Evolutionary conservation across 2,113 vertebrate genomes (phyloP).

Genomic region (Melanerpes aurifrons): DNA sequence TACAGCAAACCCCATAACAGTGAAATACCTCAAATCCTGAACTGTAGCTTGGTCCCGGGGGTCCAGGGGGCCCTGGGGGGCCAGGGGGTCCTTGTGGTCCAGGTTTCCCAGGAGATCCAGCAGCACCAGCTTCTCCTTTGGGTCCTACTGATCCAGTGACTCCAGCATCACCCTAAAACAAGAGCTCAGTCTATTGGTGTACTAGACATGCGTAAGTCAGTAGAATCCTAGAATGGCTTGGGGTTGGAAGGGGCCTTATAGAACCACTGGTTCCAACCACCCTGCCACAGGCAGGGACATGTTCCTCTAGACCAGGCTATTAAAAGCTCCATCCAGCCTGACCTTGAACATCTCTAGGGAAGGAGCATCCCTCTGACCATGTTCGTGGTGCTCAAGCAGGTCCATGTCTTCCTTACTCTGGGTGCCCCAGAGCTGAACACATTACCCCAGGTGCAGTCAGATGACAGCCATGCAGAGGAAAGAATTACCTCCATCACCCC

Average conservation of each 20-base stretch:
- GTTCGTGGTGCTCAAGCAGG: background rate
- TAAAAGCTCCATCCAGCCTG: background rate
- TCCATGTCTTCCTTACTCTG: background rate
- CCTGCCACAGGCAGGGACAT: background rate
- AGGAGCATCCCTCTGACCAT: rapidly evolving
- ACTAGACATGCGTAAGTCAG: background rate
- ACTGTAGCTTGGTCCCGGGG: constrained; percentile 67
- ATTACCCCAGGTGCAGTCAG: background rate
- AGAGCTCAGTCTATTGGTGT: background rate
- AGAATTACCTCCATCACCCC: rapidly evolving
- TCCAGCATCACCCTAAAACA: constrained; percentile 86
- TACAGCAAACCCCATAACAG: background rate
- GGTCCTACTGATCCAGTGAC: constrained; percentile 80
- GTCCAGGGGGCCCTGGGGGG: constrained; percentile 74
- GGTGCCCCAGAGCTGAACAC: background rate
- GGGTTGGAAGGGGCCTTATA: background rate
- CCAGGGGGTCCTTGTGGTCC: constrained; percentile 84
- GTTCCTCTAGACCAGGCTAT: background rate
- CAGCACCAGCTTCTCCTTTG: constrained; percentile 80
- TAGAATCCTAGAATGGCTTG: background rate
- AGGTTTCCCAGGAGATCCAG: constrained; percentile 80
- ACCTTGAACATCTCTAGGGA: background rate
- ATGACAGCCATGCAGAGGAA: background rate
- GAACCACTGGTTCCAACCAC: background rate
- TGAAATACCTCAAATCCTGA: constrained; percentile 83